phyloP scores from a whole-genome alignment of 2,113 vertebrate genomes.

The Coregonus clupeaformis region DNA sequence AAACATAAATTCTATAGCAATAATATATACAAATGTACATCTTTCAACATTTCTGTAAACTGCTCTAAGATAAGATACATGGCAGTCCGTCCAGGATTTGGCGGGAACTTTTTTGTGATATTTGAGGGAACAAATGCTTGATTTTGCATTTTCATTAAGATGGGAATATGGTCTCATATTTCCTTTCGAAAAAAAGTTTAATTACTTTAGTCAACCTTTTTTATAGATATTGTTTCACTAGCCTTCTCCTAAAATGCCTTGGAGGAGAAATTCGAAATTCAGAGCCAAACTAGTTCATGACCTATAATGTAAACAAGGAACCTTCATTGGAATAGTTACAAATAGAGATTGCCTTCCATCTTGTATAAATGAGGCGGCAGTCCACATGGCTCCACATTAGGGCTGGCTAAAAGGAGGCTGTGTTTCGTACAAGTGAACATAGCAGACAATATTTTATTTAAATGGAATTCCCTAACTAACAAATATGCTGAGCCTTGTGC shows the following conservation, averaged over 20 bases:
- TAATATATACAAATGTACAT: no score
- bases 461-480: slow-evolving; percentile 48
- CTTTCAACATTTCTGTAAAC: no score
- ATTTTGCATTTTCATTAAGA: slow-evolving; percentile 10
- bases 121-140: no score
- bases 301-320: slow-evolving; percentile 6
- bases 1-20: no score
- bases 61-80: no score
- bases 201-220: background rate
- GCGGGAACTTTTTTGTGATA: no score
- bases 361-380: slow-evolving; percentile 16
- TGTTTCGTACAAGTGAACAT: slow-evolving; percentile 36
- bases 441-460: slow-evolving; percentile 36
- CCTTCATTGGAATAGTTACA: slow-evolving; percentile 19
- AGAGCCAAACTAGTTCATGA: background rate
- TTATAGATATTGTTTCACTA: background rate
- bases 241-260: background rate
- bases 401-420: slow-evolving; percentile 37
- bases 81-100: no score
- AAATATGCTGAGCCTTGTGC: slow-evolving; percentile 32
- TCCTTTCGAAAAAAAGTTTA: slow-evolving; percentile 1
- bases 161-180: slow-evolving; percentile 9
- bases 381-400: slow-evolving; percentile 32
- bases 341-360: slow-evolving; percentile 19
- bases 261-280: background rate